Conservation (phyloP, 2,888 invertebrate genomes). For the Tethea ocularis region DNA sequence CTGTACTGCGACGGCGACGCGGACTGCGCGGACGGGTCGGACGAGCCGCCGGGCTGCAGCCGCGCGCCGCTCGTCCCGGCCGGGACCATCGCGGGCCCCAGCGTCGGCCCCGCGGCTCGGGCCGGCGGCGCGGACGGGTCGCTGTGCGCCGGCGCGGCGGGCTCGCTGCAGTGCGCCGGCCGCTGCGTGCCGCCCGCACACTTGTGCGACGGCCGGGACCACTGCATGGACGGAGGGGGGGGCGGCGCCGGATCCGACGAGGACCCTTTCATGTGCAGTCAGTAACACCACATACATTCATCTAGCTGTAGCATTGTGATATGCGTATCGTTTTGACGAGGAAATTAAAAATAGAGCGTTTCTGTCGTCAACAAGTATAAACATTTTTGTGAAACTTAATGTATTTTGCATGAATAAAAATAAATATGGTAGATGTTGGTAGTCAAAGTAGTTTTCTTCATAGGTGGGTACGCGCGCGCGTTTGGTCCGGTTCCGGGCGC, state of each 20-base stretch:
- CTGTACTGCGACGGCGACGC: constrained; percentile 87
- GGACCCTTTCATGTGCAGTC: constrained; percentile 77
- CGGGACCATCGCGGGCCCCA: constrained; percentile 52
- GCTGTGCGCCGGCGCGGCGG: constrained; percentile 54
- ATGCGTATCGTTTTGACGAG: too few relatives aligned
- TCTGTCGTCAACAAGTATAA: too few relatives aligned
- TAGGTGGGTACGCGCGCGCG: background rate
- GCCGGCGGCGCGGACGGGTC: too few relatives aligned
- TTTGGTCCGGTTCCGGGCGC: background rate
- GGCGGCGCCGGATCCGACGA: constrained; percentile 85
- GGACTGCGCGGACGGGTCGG: constrained; percentile 88
- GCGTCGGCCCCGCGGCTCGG: constrained; percentile 42
- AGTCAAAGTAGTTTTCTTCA: too few relatives aligned
- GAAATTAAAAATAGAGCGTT: too few relatives aligned
- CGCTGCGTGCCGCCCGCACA: constrained; percentile 86
- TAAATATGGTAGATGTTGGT: too few relatives aligned
- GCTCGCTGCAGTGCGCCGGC: constrained; percentile 85
- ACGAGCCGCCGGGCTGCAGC: constrained; percentile 83
- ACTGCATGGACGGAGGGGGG: constrained; percentile 87
- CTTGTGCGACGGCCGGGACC: constrained; percentile 88
- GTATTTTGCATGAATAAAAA: too few relatives aligned
- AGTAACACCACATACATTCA: constrained; percentile 33
- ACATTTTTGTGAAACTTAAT: too few relatives aligned
- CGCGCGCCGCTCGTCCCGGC: constrained; percentile 16
- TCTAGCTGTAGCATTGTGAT: too few relatives aligned